Conservation (phyloP, 2,113 vertebrate species). For the Microcebus griseorufus region DNA sequence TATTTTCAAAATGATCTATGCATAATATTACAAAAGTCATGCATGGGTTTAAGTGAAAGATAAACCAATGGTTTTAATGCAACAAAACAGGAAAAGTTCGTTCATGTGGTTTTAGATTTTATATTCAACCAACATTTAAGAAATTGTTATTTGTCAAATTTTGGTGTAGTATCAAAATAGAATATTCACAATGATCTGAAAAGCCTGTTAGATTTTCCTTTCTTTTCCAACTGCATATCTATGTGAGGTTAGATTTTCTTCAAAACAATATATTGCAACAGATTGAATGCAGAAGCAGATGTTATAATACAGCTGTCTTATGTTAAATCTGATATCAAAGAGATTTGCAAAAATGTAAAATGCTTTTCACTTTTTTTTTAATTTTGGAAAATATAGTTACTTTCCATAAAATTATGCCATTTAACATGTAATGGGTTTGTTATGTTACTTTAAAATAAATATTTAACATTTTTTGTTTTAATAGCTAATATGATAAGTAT, state of each 20-base stretch:
- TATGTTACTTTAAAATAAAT: neutral
- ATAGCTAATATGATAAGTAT: neutral
- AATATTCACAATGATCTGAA: neutral
- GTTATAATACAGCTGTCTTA: neutral
- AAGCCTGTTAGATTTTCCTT: neutral
- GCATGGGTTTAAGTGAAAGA: neutral
- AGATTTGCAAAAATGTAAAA: neutral
- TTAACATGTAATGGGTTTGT: neutral
- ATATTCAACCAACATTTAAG: neutral
- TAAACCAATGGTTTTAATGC: neutral
- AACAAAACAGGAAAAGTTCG: neutral
- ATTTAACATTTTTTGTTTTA: neutral
- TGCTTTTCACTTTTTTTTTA: neutral
- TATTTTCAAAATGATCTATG: neutral
- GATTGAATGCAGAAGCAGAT: neutral
- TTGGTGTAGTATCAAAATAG: neutral
- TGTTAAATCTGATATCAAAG: neutral
- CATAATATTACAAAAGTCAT: neutral
- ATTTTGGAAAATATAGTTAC: neutral
- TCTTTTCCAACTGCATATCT: neutral
- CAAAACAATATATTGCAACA: neutral
- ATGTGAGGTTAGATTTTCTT: neutral
- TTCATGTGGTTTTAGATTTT: neutral
- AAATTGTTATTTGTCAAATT: neutral
- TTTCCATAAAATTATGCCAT: neutral